Evolutionary conservation across 1,140 invertebrate genomes (phyloP).

Genomic region (Phocides pigmalion): DNA sequence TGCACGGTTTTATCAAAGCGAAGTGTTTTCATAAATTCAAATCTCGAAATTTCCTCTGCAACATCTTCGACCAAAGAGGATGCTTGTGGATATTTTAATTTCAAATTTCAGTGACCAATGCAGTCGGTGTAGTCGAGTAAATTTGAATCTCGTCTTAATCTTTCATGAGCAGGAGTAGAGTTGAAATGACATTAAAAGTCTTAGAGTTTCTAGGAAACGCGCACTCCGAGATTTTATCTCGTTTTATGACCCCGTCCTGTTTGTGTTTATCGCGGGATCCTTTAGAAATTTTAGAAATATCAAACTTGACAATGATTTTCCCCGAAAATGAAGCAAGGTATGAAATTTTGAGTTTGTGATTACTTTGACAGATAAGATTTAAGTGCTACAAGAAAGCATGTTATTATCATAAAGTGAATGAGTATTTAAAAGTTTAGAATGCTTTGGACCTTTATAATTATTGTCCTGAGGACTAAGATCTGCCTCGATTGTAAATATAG

Average conservation of each 20-base stretch:
- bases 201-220: slow-evolving; percentile 16
- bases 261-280: slow-evolving; percentile 18
- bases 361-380: too few species aligned
- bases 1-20: slow-evolving; percentile 9
- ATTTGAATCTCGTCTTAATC: slow-evolving; percentile 35
- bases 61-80: background rate
- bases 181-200: slow-evolving; percentile 31
- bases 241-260: slow-evolving; percentile 25
- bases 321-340: background rate
- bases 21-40: slow-evolving; percentile 21
- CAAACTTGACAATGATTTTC: slow-evolving; percentile 5
- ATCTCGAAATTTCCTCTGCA: background rate
- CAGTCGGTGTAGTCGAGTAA: slow-evolving; percentile 14
- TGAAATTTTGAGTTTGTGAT: too few species aligned
- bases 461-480: too few species aligned
- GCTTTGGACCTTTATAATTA: too few species aligned
- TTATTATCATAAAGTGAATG: too few species aligned
- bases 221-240: slow-evolving; percentile 20
- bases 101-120: slow-evolving; percentile 32
- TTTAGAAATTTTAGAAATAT: slow-evolving; percentile 16
- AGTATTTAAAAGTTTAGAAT: too few species aligned
- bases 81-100: slow-evolving; percentile 27
- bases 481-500: too few species aligned
- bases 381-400: too few species aligned
- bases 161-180: slow-evolving; percentile 20